phyloP scores from a whole-genome alignment of 2,113 vertebrate genomes.

The Salvelinus alpinus region DNA sequence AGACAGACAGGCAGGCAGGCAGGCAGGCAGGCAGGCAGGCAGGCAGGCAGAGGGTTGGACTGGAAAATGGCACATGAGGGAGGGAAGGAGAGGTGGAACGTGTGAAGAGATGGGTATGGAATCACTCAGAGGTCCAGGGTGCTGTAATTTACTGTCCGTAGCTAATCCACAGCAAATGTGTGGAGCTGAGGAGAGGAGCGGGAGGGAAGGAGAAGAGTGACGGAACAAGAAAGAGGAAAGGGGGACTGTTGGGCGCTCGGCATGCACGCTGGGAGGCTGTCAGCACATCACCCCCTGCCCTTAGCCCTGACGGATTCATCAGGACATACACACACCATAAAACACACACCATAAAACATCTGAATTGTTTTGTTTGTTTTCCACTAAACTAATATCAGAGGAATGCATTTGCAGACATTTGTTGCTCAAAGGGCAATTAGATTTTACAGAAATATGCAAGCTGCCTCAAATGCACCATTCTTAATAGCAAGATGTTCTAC shows the following conservation, averaged over 20 bases:
- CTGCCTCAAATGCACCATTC: too few relatives aligned
- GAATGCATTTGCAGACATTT: neutral
- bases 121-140: slow-evolving; percentile 67
- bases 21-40: neutral
- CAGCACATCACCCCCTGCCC: slow-evolving; percentile 75
- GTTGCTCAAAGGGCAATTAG: slow-evolving; percentile 34
- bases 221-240: slow-evolving; percentile 27
- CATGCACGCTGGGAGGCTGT: slow-evolving; percentile 80
- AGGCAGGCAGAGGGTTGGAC: slow-evolving; percentile 44
- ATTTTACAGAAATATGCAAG: slow-evolving; percentile 20
- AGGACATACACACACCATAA: slow-evolving; percentile 46
- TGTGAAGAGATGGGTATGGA: slow-evolving; percentile 67
- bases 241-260: slow-evolving; percentile 69
- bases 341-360: slow-evolving; percentile 15
- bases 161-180: slow-evolving; percentile 81
- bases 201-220: slow-evolving; percentile 9
- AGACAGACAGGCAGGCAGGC: neutral
- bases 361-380: neutral
- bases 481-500: too few relatives aligned
- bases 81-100: slow-evolving; percentile 33
- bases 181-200: slow-evolving; percentile 38
- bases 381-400: neutral
- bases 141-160: slow-evolving; percentile 77
- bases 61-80: slow-evolving; percentile 46
- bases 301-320: slow-evolving; percentile 75